Conservation (phyloP, 2,888 invertebrate species). For the Leptarthrus brevirostris region DNA sequence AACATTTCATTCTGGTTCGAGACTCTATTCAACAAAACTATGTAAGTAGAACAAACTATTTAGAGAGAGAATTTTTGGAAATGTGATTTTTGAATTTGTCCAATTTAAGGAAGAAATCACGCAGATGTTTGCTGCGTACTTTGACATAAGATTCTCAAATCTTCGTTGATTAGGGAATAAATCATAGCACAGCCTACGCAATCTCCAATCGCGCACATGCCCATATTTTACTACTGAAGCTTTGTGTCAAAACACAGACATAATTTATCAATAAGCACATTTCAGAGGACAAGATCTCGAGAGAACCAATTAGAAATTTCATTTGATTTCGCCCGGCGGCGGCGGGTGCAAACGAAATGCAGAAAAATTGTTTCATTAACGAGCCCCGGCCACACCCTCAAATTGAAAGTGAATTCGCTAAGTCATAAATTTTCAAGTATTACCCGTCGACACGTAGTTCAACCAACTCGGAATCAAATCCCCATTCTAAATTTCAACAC, state of each 20-base stretch:
- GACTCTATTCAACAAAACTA: too few relatives aligned
- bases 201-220: too few relatives aligned
- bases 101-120: too few relatives aligned
- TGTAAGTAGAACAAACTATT: too few relatives aligned
- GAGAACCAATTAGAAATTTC: not conserved
- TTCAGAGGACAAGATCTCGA: not conserved
- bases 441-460: not conserved
- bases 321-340: not conserved
- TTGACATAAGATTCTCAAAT: too few relatives aligned
- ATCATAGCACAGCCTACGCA: too few relatives aligned
- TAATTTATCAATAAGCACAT: not conserved
- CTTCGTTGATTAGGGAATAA: too few relatives aligned
- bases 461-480: not conserved
- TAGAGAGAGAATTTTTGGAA: too few relatives aligned
- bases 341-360: not conserved
- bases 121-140: too few relatives aligned
- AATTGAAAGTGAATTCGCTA: not conserved
- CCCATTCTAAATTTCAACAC: constrained; percentile 1
- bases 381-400: not conserved
- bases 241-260: not conserved
- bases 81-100: too few relatives aligned
- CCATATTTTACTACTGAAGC: not conserved
- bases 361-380: not conserved
- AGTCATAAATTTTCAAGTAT: not conserved
- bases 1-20: too few relatives aligned